These are phyloP conservation scores for Pycnonotus jocosus DNA, from an alignment of 2,113 vertebrate genomes.

Conservation along the genomic window DNA sequence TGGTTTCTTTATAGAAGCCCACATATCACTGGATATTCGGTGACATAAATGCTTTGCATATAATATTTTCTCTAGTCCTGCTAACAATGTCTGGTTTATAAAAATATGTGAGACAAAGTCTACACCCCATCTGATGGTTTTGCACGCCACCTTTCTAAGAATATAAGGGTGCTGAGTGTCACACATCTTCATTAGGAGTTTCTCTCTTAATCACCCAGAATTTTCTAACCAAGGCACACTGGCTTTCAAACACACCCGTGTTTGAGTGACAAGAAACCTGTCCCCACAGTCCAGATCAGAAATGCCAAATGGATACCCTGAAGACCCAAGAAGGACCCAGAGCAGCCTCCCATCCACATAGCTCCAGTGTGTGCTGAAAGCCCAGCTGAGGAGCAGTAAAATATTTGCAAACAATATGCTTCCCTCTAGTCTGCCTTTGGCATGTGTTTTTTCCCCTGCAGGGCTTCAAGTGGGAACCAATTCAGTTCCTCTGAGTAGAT, in stretches of 20 bases:
- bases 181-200: neutral
- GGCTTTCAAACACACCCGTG: fast-evolving
- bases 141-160: neutral
- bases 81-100: neutral
- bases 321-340: neutral
- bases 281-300: neutral
- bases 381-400: neutral
- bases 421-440: slow-evolving; percentile 1
- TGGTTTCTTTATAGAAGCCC: neutral
- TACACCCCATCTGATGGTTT: neutral
- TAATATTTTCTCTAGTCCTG: neutral
- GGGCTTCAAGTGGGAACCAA: neutral
- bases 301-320: neutral
- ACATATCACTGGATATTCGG: neutral
- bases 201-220: neutral
- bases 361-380: neutral
- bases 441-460: neutral
- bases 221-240: neutral
- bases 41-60: neutral
- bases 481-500: slow-evolving; percentile 16
- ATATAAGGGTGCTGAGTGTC: neutral
- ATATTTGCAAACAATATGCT: neutral
- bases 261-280: neutral
- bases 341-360: neutral
- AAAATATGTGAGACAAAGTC: neutral